Conservation (phyloP, 2,113 vertebrate species). For the Orientallactaga bullata region DNA sequence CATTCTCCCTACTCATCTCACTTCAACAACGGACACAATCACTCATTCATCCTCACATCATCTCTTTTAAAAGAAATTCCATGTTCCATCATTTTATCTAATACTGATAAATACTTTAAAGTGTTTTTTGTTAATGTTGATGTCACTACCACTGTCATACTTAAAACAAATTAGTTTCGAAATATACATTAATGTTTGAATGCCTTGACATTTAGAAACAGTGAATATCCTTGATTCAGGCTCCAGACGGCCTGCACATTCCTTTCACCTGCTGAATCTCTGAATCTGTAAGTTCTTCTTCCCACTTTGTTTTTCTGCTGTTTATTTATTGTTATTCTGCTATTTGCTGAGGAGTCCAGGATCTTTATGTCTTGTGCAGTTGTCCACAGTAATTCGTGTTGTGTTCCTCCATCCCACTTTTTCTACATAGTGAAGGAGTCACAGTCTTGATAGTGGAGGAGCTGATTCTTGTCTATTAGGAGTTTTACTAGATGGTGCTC, state of each 20-base stretch:
- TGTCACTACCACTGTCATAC: not conserved
- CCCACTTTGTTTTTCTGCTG: not conserved
- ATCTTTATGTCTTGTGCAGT: not conserved
- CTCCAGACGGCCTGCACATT: not conserved
- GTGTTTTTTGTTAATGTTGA: not conserved
- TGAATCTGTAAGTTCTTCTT: not conserved
- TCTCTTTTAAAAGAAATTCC: not conserved
- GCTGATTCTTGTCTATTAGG: not conserved
- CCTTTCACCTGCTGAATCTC: not conserved
- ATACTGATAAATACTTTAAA: not conserved
- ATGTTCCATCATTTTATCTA: not conserved
- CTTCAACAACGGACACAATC: not conserved
- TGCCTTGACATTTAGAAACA: not conserved
- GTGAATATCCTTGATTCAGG: not conserved
- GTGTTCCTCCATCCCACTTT: not conserved
- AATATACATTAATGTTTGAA: not conserved
- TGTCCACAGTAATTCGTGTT: not conserved
- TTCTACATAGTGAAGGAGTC: not conserved
- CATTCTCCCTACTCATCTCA: accelerated
- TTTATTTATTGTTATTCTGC: not conserved
- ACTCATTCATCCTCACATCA: no score
- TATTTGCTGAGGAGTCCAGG: no score
- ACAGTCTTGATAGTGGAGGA: not conserved
- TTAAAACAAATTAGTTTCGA: not conserved
- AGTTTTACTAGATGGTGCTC: not conserved